Evolutionary conservation across 2,888 invertebrate genomes (phyloP).

Genomic region (Drosophila rubida): DNA sequence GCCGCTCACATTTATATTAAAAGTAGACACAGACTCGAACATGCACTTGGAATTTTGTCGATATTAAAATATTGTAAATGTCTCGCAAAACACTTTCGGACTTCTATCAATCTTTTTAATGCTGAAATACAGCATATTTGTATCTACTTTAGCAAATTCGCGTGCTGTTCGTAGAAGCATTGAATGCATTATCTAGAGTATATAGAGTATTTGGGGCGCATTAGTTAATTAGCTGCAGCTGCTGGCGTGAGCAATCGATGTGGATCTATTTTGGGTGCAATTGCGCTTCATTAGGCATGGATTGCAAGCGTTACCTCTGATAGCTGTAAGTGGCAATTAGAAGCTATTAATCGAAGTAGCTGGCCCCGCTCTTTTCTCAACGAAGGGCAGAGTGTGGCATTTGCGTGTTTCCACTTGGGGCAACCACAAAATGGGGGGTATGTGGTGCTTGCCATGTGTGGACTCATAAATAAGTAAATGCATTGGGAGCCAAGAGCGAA

Average conservation of each 20-base stretch:
- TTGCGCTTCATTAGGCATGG: background rate
- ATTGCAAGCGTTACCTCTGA: conserved; percentile 7
- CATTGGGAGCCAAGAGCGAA: conserved; percentile 26
- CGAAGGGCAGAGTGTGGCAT: conserved; percentile 5
- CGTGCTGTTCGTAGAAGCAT: too few relatives aligned
- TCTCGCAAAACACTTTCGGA: too few relatives aligned
- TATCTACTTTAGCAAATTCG: too few relatives aligned
- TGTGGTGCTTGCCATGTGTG: conserved; percentile 9
- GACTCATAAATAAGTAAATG: conserved; percentile 50
- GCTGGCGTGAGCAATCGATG: background rate
- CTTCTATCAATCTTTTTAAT: too few relatives aligned
- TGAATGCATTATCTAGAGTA: background rate
- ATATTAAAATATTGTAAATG: too few relatives aligned
- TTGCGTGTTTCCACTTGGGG: conserved; percentile 10
- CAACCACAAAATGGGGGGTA: too few relatives aligned
- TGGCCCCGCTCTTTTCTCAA: too few relatives aligned
- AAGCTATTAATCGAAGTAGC: conserved; percentile 2
- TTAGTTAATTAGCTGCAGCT: conserved; percentile 2
- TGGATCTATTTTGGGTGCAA: background rate
- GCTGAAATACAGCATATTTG: too few relatives aligned
- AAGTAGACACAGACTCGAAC: too few relatives aligned
- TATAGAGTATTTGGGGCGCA: too few relatives aligned
- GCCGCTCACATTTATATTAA: too few relatives aligned
- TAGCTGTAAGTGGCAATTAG: conserved; percentile 21
- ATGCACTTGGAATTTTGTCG: too few relatives aligned